Evolutionary conservation across 2,113 vertebrate genomes (phyloP).

Genomic region (Chunga burmeisteri): DNA sequence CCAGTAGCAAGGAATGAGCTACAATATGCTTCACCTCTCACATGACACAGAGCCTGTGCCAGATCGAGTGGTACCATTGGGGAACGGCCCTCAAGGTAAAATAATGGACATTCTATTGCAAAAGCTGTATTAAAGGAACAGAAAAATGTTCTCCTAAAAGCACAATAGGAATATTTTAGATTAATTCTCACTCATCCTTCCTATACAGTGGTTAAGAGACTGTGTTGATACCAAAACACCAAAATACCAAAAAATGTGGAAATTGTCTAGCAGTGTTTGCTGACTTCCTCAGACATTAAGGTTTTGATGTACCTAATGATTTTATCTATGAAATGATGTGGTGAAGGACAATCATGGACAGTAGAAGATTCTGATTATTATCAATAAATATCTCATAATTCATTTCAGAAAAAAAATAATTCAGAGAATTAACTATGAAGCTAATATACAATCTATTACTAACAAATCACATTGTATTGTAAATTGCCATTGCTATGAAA

Average conservation of each 20-base stretch:
- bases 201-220: background rate
- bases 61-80: background rate
- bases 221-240: background rate
- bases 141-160: background rate
- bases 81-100: background rate
- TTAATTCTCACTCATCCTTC: background rate
- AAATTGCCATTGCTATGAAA: background rate
- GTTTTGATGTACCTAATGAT: background rate
- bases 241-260: background rate
- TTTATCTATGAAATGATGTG: background rate
- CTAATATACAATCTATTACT: background rate
- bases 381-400: background rate
- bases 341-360: background rate
- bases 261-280: background rate
- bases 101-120: background rate
- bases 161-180: background rate
- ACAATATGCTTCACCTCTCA: background rate
- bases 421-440: background rate
- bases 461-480: background rate
- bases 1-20: background rate
- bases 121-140: background rate
- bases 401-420: background rate
- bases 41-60: background rate
- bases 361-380: background rate
- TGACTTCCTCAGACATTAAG: background rate